Conservation (phyloP, 2,797 vertebrate species). For the Sarcophilus harrisii region DNA sequence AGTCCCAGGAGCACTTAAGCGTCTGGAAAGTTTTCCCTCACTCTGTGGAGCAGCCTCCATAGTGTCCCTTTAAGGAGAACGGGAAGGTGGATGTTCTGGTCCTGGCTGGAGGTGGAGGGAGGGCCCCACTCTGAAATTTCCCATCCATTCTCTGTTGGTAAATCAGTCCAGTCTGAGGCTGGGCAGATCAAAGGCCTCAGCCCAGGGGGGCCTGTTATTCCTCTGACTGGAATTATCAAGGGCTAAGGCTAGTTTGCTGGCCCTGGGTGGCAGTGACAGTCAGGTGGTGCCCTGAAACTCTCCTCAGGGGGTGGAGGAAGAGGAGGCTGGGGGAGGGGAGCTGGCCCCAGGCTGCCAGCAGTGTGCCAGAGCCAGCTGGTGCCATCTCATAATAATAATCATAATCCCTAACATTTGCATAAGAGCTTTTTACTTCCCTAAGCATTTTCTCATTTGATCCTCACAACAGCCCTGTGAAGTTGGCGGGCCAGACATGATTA, state of each 20-base stretch:
- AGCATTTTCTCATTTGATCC: conserved; percentile 1
- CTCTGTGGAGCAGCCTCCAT: background rate
- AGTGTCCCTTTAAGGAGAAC: conserved; percentile 29
- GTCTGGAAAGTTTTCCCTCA: background rate
- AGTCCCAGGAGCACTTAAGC: background rate
- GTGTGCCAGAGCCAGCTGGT: background rate
- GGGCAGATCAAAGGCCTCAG: conserved; percentile 64
- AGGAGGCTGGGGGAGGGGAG: background rate
- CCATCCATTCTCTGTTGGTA: conserved; percentile 65
- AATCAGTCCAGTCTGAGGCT: conserved; percentile 59
- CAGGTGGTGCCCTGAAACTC: background rate
- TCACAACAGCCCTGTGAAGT: background rate
- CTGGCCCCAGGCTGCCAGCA: conserved; percentile 6
- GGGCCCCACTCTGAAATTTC: conserved; percentile 46
- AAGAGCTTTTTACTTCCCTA: background rate
- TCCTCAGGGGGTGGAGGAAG: conserved; percentile 33
- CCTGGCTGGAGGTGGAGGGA: background rate
- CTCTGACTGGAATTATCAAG: conserved; percentile 20
- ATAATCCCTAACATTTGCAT: background rate
- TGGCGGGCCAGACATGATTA: background rate
- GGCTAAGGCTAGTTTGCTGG: conserved; percentile 55
- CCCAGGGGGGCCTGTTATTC: conserved; percentile 38
- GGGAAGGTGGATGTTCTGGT: background rate
- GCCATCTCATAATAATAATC: background rate
- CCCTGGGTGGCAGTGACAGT: conserved; percentile 4